Evolutionary conservation across 1,140 invertebrate species (phyloP), one percentile per base, ranked within the genome.

Genomic region (Drosophila kepulauana): DNA sequence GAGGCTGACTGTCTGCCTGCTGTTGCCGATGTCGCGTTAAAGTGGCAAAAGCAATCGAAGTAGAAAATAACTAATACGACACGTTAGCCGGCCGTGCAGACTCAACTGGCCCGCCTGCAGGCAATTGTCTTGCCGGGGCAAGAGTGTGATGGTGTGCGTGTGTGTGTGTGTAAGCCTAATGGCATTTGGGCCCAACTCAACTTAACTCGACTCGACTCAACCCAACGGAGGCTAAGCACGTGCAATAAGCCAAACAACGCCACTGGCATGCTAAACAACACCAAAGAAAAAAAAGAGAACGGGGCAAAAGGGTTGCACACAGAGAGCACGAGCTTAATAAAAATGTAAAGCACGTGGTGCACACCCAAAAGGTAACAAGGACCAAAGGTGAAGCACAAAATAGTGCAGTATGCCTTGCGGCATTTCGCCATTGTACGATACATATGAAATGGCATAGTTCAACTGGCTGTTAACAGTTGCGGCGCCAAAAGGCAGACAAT

Each of bases 1-100:
- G 1, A 25, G 33, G 13, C 11, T 81, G 82, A 10, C 35, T 43
- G 41, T 13, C 41, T 43, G 41, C 41, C 41, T 46, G 65, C 46
- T 68, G 41, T 70, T 65, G 65, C 35, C 58, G 52, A 65, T 65
- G 81, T 89, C 80, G 84, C 84, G 84, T 78, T 85, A 89, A 88
- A 88, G 85, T 89, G 84, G 85, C 85, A 88, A 88, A 89, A 81
- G 85, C 85, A 88, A 88, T 88, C 85, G 85, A 89, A 84, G 84
- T 88, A 89, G 85, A 88, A 88, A 88, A 88, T 88, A 88, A 88
- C 84, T 88, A 88, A 89, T 88, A 88, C 84, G 85, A 85, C 84
- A 88, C 84, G 84, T 88, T 88, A 87, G 84, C 73, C 80, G 62
- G 74, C 77, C 82, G 58, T 79, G 76, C 82, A 72, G 56, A 65